Evolutionary conservation across 2,888 invertebrate genomes (phyloP), one percentile per base, ranked within the genome.

Genomic region (Agelastica alni): DNA sequence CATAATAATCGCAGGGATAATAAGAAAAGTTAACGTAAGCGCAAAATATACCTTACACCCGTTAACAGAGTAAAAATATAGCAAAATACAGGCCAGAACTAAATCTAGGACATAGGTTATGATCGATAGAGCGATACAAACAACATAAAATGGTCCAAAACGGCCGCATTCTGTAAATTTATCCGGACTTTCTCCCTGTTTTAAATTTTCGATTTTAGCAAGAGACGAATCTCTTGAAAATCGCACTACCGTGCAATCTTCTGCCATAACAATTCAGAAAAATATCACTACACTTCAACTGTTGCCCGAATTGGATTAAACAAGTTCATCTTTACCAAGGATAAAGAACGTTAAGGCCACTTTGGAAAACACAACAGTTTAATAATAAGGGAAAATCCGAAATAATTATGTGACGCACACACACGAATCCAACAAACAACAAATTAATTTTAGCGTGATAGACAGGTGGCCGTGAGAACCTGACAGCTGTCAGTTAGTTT

Each of bases 1-100:
- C 73, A 79, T 80, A 58, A 79, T 71, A 44, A 81, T 61, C 5
- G 80, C 79, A 58, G 81, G 80, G 44, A 81, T 65, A 42, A 80
- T 65, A 42, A 81, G 70, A 66, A 81, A 81, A 4, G 77, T 74
- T 47, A 80, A 68, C n/a, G 81, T 81, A 61, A 81, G 69, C 14
- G 76, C 77, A 68, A 81, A 81, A 73, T 79, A 78, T 54, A 74
- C 64, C 18, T 75, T 75, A 62, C 77, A 66, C 30, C 74, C 75
- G 57, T 75, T 63, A 36, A 68, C 57, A 9, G 72, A 74, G 62
- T 79, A 79, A 63, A 73, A 76, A 65, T 77, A 77, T 36, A 78
- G 70, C 55, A 79, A 68, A 64, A 75, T 71, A 57, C 75, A 72
- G 46, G 76, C 71, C 44, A 79, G 70, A 42, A 67, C 70, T 52